Evolutionary conservation across 2,113 vertebrate species (phyloP).

Genomic region (Danio rerio): GRCz12tu NC_133199.1:29457001-29457500

Average conservation of each 20-base stretch:
- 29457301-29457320: not conserved
- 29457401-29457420: conserved; percentile 56
- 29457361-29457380: conserved; percentile 52
- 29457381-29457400: conserved; percentile 58
- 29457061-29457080: too few relatives aligned
- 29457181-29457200: too few relatives aligned
- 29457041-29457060: too few relatives aligned
- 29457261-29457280: conserved; percentile 4
- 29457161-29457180: too few relatives aligned
- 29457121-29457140: too few relatives aligned
- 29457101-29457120: too few relatives aligned
- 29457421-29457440: conserved; percentile 47
- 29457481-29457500: conserved; percentile 5
- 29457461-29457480: not conserved
- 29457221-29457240: not conserved
- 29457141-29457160: too few relatives aligned
- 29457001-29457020: too few relatives aligned
- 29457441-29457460: conserved; percentile 38
- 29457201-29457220: not conserved
- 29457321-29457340: conserved; percentile 26
- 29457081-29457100: too few relatives aligned
- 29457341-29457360: conserved; percentile 30
- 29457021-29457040: too few relatives aligned
- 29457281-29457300: too few relatives aligned
- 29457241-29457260: not conserved